Base-by-base conservation (phyloP, 2,797 vertebrate species). In the Dicrostonyx torquatus region DNA sequence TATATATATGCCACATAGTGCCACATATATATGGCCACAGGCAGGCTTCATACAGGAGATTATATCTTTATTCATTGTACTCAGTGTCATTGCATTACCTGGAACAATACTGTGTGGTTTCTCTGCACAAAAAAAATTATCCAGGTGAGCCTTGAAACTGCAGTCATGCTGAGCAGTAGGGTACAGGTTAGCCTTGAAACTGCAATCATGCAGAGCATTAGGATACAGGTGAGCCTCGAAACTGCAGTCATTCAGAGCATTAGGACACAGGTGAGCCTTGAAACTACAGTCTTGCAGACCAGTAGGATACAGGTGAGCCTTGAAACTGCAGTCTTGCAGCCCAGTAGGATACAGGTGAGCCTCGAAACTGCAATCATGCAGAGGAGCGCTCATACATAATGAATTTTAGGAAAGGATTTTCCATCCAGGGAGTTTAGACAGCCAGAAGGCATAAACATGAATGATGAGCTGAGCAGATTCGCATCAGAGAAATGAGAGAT, bases 401-500 rank as follows among this genome's bases (percentile, higher is more conserved):
- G 62, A 89, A 45, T 94, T 94, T 90, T 50, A 76, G 72, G 66
- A 92, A 85, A 37, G 8, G 79, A n/a, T 18, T 50, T 94, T 87
- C 58, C 87, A 78, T 84, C 34, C 43, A 53, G 48, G 18, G 13
- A 68, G 3, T 70, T 62, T 73, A 34, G 53, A 5, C 40, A 93
- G 55, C 40, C 79, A 68, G 55, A 94, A 95, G 10, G 82, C 55
- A 18, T 64, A 55, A 75, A 62, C 18, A 53, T 24, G 64, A 89
- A 37, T 18, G n/a, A 24, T n/a, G 8, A 18, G 13, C 12, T 0
- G 17, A 53, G n/a, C 34, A 89, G 45, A 40, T 79, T 79, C 72
- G 0, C 48, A 64, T 22, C 50, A 84, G 34, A 20, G 66, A 50
- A 43, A 29, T 37, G 7, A 50, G 78, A 31, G 29, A 11, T 43